Percentiles rank a stretch among this genome's conserved stretches.
These are phyloP conservation scores for Peromyscus eremicus DNA, from an alignment of 2,797 vertebrate genomes.

Conservation along the genomic window DNA sequence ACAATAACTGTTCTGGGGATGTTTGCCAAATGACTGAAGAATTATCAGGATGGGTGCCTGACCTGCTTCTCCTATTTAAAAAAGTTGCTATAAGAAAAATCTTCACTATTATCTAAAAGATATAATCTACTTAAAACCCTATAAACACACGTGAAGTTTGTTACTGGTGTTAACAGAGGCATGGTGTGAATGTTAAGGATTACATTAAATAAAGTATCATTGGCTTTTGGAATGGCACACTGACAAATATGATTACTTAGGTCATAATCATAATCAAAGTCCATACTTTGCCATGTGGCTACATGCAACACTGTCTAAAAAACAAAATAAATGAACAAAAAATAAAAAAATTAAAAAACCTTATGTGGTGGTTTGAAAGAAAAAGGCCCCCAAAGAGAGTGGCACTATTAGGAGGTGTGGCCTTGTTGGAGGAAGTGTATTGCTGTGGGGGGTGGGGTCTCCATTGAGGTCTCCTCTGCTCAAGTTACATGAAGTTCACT, in stretches of 20 bases:
- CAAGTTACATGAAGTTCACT: too few relatives aligned
- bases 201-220: slow-evolving; percentile 24
- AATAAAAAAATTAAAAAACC: too few relatives aligned
- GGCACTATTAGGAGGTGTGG: too few relatives aligned
- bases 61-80: background rate
- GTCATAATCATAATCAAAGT: background rate
- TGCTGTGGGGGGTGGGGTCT: too few relatives aligned
- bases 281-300: background rate
- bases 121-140: background rate
- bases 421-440: too few relatives aligned
- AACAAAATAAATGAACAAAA: background rate
- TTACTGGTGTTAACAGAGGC: background rate
- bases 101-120: background rate
- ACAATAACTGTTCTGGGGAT: background rate
- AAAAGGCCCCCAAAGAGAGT: too few relatives aligned
- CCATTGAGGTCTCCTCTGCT: too few relatives aligned
- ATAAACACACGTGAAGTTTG: background rate
- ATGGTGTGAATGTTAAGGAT: background rate
- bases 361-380: too few relatives aligned
- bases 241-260: slow-evolving; percentile 12
- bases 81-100: background rate
- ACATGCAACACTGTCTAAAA: background rate
- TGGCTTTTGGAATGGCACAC: background rate
- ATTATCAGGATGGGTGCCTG: background rate
- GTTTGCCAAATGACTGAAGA: slow-evolving; percentile 10